Evolutionary conservation across 2,888 invertebrate species (phyloP).

Genomic region (Pseudococcus viburni): DNA sequence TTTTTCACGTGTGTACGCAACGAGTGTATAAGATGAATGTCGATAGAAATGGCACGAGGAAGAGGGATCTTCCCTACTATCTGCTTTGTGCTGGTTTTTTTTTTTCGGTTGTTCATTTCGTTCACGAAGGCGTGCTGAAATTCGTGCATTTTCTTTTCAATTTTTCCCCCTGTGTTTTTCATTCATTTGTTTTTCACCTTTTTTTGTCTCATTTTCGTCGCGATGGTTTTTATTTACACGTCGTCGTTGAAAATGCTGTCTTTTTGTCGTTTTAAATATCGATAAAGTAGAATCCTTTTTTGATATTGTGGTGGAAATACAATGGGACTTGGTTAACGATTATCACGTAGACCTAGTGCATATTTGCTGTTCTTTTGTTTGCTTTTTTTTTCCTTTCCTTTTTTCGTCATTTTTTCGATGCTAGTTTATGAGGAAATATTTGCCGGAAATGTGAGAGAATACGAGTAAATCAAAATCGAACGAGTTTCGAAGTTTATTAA

Average conservation of each 20-base stretch:
- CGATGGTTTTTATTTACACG: not conserved
- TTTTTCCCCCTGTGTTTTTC: not conserved
- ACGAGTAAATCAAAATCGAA: not conserved
- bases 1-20: not conserved
- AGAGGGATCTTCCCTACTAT: not conserved
- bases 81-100: not conserved
- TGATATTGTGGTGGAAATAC: not conserved
- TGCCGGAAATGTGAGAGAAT: not conserved
- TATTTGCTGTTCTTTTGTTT: not conserved
- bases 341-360: not conserved
- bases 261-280: not conserved
- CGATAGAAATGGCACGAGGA: not conserved
- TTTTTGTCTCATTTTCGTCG: not conserved
- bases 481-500: no score
- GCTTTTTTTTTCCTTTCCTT: not conserved
- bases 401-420: not conserved
- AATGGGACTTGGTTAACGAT: constrained; percentile 1
- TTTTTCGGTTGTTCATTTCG: constrained; percentile 8
- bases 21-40: not conserved
- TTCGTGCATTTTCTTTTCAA: not conserved
- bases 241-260: not conserved
- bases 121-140: constrained; percentile 2
- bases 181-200: not conserved
- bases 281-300: not conserved
- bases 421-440: not conserved